Base-by-base conservation (phyloP, 2,797 vertebrate species). In the Liparis tanakae region DNA sequence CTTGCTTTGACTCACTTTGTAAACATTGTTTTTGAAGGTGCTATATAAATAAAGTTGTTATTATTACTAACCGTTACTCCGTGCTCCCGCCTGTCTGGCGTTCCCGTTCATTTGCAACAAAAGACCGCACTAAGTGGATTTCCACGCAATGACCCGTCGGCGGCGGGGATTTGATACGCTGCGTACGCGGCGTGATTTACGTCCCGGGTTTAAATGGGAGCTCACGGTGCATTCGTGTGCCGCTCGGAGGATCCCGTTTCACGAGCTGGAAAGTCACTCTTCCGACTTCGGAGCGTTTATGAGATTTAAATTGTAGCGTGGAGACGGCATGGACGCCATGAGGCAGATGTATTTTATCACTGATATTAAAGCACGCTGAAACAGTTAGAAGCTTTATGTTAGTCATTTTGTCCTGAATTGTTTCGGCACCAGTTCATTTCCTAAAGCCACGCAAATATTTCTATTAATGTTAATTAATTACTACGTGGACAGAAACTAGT, bases 101-200 rank as follows among this genome's bases (percentile, higher is more conserved):
- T 74, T 59, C 30, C 17, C 2, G 17, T 33, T 68, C 57, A 69
- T 61, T 58, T 53, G 12, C 17, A 51, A 36, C 50, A 61, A 51
- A 14, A 55, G 54, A 62, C 50, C 9, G 33, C 54, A 59, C 55
- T 62, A 83, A 83, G 41, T 75, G 74, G 72, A 79, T 71, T 77
- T 41, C 53, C 18, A 13, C 22, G 60, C 57, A 61, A 34, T 54
- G 65, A 69, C n/a, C 46, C 39, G 25, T 59, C 63, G 36, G 41
- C 74, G 51, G 36, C 39, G 10, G 67, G 55, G 55, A 64, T 55
- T 7, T 4, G 5, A 65, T 8, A 18, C 22, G n/a, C 6, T 37
- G 1, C 36, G 7, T n/a, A 12, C 22, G 33, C 18, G 13, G n/a
- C 0, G 0, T 8, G 10, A 43, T 12, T 15, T 51, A 41, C 14